phyloP scores from a whole-genome alignment of 2,113 vertebrate genomes.

The Telmatochromis sp. region DNA sequence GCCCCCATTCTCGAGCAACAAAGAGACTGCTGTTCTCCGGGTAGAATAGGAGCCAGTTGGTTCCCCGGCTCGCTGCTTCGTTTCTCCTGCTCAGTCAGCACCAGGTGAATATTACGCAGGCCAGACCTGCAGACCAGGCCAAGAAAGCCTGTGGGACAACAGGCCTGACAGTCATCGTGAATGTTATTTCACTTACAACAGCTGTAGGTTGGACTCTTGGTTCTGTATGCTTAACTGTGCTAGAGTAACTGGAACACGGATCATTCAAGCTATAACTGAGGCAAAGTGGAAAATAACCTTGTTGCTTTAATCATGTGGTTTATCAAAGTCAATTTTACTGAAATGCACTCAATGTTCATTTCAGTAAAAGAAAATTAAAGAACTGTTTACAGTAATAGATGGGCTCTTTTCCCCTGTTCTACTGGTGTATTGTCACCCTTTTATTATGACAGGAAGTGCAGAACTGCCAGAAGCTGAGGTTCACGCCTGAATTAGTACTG shows the following conservation, averaged over 20 bases:
- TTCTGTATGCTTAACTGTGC: background rate
- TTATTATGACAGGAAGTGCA: background rate
- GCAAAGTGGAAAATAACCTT: background rate
- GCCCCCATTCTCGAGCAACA: constrained; percentile 19
- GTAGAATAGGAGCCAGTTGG: background rate
- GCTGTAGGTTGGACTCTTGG: background rate
- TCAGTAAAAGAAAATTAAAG: background rate
- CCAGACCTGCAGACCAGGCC: background rate
- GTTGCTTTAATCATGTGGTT: background rate
- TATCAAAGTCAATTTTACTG: background rate
- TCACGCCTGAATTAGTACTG: background rate
- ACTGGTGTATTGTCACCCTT: background rate
- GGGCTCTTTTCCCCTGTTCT: background rate
- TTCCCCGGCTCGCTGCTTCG: background rate
- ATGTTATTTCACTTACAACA: background rate
- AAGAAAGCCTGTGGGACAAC: background rate
- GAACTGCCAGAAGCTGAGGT: background rate
- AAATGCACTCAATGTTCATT: background rate
- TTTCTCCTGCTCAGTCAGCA: constrained; percentile 25
- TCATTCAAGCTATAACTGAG: background rate
- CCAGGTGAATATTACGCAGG: constrained; percentile 32
- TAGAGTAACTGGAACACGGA: background rate
- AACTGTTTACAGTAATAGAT: background rate
- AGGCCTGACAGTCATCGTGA: background rate
- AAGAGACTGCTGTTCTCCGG: constrained; percentile 52